Base-by-base conservation (phyloP, 2,888 invertebrate species). In the Lutraria lutraria region DNA sequence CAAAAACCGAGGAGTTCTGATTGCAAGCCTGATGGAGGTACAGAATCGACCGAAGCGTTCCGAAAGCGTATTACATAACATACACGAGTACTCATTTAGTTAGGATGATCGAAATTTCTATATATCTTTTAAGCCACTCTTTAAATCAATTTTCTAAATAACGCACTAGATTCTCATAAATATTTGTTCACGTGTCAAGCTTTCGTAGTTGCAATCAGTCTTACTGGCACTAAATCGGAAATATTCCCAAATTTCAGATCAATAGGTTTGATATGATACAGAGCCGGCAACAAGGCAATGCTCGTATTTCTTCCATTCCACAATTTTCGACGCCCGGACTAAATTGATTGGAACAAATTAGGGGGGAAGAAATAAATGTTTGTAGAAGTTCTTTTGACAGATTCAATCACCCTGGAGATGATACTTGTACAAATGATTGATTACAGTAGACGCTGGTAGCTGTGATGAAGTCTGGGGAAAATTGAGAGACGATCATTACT, bases 331-430 rank as follows among this genome's bases (percentile, higher is more conserved):
- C 89, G 87, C 89, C 83, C 72, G 83, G 85, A 83, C 85, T 90
- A 87, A 90, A 90, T 90, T 90, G 90, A 90, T 90, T 88, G 88
- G 90, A 90, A 87, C 81, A 86, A 90, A 90, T 90, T 90, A 88
- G 81, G 90, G 83, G 84, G 81, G 81, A 76, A 84, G 85, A 85
- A 86, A 90, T 88, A 90, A 90, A 90, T 88, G 90, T 90, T 90
- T 90, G 89, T 85, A 29, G 85, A 85, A 85, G 79, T 85, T 52
- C 80, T 85, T 85, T 85, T 85, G 88, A 88, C 89, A 86, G 89
- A 90, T 90, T 86, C 87, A 90, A 87, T 90, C 89, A 90, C 87
- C 85, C 87, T 79, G 43, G 85, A 90, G 87, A 90, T 85, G 85
- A 85, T 90, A 56, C 80, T 90, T 83, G 83, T 82, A 52, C 54